A percentile compares a stretch with the other conserved stretches of the same genome.
Conservation (phyloP, 2,888 invertebrate species). For the Cosmia trapezina region DNA sequence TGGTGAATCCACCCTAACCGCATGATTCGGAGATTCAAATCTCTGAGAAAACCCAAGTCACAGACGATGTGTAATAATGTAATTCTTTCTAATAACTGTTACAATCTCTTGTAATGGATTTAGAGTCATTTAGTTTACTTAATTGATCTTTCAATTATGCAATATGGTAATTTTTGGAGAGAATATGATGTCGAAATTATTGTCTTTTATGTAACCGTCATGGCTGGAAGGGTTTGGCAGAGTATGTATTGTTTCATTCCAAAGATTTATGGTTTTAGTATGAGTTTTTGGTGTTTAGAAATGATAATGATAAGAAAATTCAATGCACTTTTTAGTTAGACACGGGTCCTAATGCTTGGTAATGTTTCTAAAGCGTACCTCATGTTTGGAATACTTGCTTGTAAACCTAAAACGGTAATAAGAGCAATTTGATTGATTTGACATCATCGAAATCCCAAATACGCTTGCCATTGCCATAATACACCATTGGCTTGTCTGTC, state of each 20-base stretch:
- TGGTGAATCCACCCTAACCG: conserved; percentile 27
- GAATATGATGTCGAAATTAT: conserved; percentile 41
- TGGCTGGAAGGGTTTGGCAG: conserved; percentile 37
- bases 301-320: not conserved
- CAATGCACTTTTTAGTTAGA: not conserved
- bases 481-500: conserved; percentile 37
- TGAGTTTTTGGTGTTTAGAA: not conserved
- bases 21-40: conserved; percentile 51
- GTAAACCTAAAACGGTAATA: not conserved
- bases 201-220: conserved; percentile 47
- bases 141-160: conserved; percentile 62
- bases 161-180: conserved; percentile 58
- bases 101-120: conserved; percentile 58
- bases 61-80: conserved; percentile 32
- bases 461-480: not conserved
- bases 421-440: conserved; percentile 18
- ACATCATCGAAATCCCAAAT: conserved; percentile 21
- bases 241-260: not conserved
- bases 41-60: conserved; percentile 51
- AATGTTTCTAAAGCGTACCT: not conserved
- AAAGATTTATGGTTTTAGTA: not conserved
- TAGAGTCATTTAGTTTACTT: conserved; percentile 42
- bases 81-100: conserved; percentile 59
- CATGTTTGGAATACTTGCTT: not conserved
- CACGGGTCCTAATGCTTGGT: not conserved